phyloP scores from a whole-genome alignment of 2,797 vertebrate species.

The Avahi laniger region DNA sequence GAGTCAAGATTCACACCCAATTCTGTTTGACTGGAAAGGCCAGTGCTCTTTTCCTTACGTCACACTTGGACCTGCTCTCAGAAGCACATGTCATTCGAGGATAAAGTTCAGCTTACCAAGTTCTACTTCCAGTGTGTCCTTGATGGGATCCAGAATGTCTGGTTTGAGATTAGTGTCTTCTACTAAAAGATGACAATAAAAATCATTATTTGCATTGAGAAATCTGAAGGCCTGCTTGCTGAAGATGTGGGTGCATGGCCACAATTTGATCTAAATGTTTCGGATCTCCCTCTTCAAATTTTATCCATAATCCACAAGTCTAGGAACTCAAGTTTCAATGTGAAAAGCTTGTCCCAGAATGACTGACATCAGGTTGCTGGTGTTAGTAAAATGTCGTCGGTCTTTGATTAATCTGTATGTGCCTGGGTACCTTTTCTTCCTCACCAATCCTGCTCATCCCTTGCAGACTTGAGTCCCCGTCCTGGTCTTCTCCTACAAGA shows the following conservation, averaged over 20 bases:
- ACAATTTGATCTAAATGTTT: background rate
- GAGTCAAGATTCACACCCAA: background rate
- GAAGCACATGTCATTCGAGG: no score
- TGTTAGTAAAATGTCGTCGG: background rate
- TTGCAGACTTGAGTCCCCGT: background rate
- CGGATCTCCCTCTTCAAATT: background rate
- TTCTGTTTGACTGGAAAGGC: background rate
- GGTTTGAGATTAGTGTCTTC: conserved; percentile 78
- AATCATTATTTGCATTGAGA: background rate
- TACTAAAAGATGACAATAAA: conserved; percentile 78
- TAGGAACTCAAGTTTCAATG: background rate
- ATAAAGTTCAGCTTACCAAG: conserved; percentile 80
- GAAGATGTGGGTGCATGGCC: fast-evolving
- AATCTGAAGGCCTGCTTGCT: background rate
- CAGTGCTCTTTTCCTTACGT: background rate
- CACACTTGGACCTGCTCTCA: background rate
- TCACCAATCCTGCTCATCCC: background rate
- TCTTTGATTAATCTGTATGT: background rate
- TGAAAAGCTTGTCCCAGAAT: background rate
- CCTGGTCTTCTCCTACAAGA: background rate
- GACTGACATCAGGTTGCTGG: no score
- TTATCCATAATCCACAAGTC: background rate
- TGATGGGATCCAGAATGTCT: conserved; percentile 80
- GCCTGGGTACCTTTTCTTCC: fast-evolving
- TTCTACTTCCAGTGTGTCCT: conserved; percentile 79